A percentile compares a stretch with the other conserved stretches of the same genome.
phyloP scores from a whole-genome alignment of 2,797 vertebrate genomes.

The Coluber constrictor region DNA sequence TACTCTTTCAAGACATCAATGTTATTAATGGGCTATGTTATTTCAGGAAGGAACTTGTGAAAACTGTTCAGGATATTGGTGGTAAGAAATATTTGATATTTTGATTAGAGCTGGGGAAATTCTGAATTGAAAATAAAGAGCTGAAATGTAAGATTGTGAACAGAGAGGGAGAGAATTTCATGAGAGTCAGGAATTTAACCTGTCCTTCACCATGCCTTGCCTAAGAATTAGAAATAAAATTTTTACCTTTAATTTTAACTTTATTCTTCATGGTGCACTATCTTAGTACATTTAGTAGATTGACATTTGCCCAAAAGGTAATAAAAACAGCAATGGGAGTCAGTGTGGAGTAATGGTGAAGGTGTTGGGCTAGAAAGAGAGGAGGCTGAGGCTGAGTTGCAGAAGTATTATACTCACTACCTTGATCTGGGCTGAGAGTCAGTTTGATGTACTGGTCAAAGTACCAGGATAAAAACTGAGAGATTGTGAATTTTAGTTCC shows the following conservation, averaged over 20 bases:
- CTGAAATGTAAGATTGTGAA: neutral
- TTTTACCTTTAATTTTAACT: neutral
- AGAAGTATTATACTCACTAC: neutral
- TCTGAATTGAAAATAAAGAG: neutral
- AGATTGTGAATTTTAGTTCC: neutral
- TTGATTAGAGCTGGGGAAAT: neutral
- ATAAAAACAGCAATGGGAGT: neutral
- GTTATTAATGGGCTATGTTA: neutral
- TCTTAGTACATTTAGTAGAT: neutral
- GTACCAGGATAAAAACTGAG: neutral
- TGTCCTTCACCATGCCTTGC: neutral
- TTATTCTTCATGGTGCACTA: neutral
- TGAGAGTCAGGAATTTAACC: no score
- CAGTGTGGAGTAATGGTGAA: neutral
- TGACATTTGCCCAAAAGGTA: neutral
- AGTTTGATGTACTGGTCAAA: neutral
- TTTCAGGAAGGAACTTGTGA: slow-evolving; percentile 78
- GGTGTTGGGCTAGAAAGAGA: neutral
- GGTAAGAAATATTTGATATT: slow-evolving; percentile 69
- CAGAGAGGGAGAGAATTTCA: neutral
- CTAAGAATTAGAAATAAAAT: neutral
- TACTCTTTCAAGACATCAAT: neutral
- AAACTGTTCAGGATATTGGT: slow-evolving; percentile 74
- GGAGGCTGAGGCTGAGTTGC: neutral
- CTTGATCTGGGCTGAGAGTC: neutral